Evolutionary conservation across 1,140 invertebrate genomes (phyloP).

Genomic region (Leptinotarsa undecemlineata): DNA sequence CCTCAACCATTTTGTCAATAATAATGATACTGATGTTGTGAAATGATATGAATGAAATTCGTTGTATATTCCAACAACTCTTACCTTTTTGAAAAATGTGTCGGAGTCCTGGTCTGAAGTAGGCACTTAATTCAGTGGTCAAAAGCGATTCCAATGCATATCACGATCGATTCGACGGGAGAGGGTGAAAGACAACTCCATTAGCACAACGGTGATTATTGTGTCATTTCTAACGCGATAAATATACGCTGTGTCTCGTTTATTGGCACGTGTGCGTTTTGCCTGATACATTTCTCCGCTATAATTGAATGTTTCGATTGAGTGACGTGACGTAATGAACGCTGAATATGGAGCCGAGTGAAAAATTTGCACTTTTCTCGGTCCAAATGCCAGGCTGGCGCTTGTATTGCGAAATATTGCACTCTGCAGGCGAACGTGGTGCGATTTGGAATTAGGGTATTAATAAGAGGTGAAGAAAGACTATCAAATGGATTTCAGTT

Average conservation of each 20-base stretch:
- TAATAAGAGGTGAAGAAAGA: no score
- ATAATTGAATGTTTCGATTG: constrained; percentile 15
- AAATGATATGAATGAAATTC: no score
- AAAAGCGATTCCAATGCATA: constrained; percentile 15
- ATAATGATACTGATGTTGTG: no score
- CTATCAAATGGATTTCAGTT: no score
- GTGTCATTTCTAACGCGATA: constrained; percentile 27
- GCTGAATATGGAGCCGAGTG: background rate
- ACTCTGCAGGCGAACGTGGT: background rate
- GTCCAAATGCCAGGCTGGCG: background rate
- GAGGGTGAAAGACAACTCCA: constrained; percentile 28
- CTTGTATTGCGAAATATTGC: background rate
- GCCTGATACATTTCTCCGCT: background rate
- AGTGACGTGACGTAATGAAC: constrained; percentile 5
- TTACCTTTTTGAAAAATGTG: no score
- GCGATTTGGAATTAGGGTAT: no score
- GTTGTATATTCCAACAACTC: no score
- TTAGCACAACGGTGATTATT: constrained; percentile 22
- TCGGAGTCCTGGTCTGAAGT: no score
- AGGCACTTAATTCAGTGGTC: background rate
- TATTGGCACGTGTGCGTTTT: constrained; percentile 17
- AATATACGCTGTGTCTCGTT: constrained; percentile 16
- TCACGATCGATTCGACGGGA: constrained; percentile 3
- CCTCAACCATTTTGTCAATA: no score
- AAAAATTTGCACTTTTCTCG: background rate